Conservation (phyloP, 2,888 invertebrate species). For the Listrodromus nycthemerus region DNA sequence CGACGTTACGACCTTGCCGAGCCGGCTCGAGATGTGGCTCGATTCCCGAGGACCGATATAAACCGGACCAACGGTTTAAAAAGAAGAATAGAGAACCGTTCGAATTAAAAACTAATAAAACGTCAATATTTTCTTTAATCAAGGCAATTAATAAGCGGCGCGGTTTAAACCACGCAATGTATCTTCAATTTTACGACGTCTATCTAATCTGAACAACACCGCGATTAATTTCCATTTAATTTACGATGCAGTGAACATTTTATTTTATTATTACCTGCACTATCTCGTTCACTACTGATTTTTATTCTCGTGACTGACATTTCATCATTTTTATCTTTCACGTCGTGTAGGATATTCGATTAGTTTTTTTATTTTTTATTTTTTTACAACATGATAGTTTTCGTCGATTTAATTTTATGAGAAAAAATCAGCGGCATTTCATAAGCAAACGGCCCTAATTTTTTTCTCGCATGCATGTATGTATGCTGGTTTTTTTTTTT, state of each 20-base stretch:
- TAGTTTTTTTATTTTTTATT: no score
- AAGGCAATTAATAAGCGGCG: not conserved
- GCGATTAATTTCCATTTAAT: not conserved
- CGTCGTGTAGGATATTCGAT: no score
- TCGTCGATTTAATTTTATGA: no score
- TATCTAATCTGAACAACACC: not conserved
- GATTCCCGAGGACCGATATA: not conserved
- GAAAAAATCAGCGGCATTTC: no score
- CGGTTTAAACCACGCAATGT: not conserved
- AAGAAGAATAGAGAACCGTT: no score
- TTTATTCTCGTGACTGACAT: not conserved
- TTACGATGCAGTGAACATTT: not conserved
- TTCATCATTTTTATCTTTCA: no score
- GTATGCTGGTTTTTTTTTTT: not conserved
- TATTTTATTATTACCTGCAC: not conserved
- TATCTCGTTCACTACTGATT: not conserved
- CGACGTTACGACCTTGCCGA: conserved; percentile 33
- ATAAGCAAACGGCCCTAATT: no score
- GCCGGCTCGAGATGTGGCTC: not conserved
- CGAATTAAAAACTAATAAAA: no score
- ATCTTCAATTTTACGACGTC: not conserved
- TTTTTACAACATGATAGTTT: no score
- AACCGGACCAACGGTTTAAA: no score
- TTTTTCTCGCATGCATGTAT: no score
- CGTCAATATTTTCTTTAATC: not conserved